A percentile compares a stretch with the other conserved stretches of the same genome.
Conservation (phyloP, 2,888 invertebrate genomes). For the Cosmopolites sordidus region DNA sequence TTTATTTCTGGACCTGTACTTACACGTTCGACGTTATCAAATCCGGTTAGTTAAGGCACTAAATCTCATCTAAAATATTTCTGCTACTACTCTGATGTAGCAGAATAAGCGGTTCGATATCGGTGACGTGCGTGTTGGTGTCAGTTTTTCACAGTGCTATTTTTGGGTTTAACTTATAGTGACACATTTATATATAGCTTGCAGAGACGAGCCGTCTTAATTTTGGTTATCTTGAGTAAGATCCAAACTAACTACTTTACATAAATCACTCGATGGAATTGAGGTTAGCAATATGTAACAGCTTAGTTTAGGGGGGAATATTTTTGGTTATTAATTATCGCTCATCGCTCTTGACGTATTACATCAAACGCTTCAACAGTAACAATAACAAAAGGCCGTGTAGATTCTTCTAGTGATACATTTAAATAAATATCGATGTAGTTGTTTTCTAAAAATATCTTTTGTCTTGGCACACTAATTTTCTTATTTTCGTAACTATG, state of each 20-base stretch:
- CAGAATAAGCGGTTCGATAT: not conserved
- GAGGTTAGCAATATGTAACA: not conserved
- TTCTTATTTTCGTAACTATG: not conserved
- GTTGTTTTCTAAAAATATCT: not conserved
- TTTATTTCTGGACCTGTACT: conserved; percentile 45
- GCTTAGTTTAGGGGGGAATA: not conserved
- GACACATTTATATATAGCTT: conserved; percentile 18
- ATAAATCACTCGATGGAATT: not conserved
- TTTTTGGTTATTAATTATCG: not conserved
- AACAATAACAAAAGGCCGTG: not conserved
- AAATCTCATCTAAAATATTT: conserved; percentile 4
- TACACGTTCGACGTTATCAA: conserved; percentile 37
- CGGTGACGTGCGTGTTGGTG: conserved; percentile 14
- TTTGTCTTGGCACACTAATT: not conserved
- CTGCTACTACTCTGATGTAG: not conserved
- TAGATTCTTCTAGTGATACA: not conserved
- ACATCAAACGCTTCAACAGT: not conserved
- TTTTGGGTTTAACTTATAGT: conserved; percentile 23
- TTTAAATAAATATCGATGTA: not conserved
- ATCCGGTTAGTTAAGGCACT: conserved; percentile 14
- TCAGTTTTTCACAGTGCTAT: conserved; percentile 18
- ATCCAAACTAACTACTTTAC: not conserved
- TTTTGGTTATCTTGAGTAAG: not conserved
- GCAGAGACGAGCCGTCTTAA: not conserved
- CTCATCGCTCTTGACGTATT: not conserved